Conservation (phyloP, 2,113 vertebrate genomes). For the Austrofundulus limnaeus region DNA sequence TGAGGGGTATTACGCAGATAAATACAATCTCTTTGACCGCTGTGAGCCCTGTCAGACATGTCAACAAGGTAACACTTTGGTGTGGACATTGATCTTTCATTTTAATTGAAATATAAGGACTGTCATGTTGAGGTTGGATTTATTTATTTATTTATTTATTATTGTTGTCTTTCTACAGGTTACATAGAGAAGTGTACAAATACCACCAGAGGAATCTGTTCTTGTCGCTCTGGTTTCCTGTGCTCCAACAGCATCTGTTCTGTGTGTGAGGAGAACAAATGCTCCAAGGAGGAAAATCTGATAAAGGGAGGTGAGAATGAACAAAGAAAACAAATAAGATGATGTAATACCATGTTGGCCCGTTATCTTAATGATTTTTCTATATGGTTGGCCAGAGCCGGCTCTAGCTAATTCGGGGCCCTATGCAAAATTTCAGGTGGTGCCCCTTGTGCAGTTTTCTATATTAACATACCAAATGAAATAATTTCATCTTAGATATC, state of each 20-base stretch:
- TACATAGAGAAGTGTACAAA: conserved; percentile 39
- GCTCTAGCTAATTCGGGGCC: too few relatives aligned
- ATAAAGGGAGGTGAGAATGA: conserved; percentile 45
- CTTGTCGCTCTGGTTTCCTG: conserved; percentile 57
- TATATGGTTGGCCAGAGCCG: too few relatives aligned
- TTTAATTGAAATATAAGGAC: neutral
- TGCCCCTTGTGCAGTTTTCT: too few relatives aligned
- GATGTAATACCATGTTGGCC: neutral
- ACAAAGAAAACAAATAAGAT: neutral
- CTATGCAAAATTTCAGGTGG: too few relatives aligned
- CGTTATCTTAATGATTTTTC: too few relatives aligned
- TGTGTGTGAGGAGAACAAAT: conserved; percentile 41
- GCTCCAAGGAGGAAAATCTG: conserved; percentile 15
- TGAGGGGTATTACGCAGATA: neutral
- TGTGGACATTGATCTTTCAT: neutral
- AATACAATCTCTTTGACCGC: neutral
- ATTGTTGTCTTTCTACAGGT: conserved; percentile 40
- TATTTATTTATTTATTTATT: neutral
- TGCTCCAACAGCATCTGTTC: conserved; percentile 58
- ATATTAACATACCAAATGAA: too few relatives aligned
- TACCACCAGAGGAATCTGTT: conserved; percentile 54
- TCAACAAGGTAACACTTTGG: conserved; percentile 44
- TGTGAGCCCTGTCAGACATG: conserved; percentile 57
- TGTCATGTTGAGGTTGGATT: neutral
- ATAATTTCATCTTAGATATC: too few relatives aligned